Conservation (phyloP, 2,113 vertebrate species). For the Microcebus griseorufus region DNA sequence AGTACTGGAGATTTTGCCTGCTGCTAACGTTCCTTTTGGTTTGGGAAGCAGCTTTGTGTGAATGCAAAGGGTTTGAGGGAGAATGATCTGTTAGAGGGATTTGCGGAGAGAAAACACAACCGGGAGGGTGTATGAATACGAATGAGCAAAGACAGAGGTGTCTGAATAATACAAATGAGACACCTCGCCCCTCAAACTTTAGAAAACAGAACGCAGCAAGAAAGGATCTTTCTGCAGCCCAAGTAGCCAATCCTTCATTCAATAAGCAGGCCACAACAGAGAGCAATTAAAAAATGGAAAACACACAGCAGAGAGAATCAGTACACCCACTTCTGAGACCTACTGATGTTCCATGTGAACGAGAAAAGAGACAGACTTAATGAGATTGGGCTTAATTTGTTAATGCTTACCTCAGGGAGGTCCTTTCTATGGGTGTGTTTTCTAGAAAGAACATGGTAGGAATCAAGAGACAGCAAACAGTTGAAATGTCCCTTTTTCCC, state of each 20-base stretch:
- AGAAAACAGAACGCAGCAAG: not conserved
- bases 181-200: not conserved
- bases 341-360: conserved; percentile 3
- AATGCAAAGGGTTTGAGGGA: not conserved
- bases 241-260: conserved; percentile 54
- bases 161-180: conserved; percentile 44
- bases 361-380: conserved; percentile 41
- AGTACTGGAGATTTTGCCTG: conserved; percentile 14
- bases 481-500: not conserved
- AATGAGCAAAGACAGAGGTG: not conserved
- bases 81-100: not conserved
- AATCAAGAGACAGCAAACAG: conserved; percentile 16
- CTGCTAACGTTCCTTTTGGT: not conserved
- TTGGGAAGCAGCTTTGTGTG: conserved; percentile 28
- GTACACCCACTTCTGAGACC: not conserved
- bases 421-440: not conserved
- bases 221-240: not conserved
- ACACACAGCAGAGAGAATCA: conserved; percentile 21
- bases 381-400: conserved; percentile 55
- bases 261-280: conserved; percentile 30
- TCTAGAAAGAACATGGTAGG: conserved; percentile 36
- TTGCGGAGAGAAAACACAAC: not conserved
- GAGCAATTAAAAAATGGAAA: conserved; percentile 57
- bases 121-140: conserved; percentile 4
- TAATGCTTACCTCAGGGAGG: conserved; percentile 28